Evolutionary conservation across 2,113 vertebrate genomes (phyloP), one percentile per base, ranked within the genome.

Genomic region (Falco punctatus): DNA sequence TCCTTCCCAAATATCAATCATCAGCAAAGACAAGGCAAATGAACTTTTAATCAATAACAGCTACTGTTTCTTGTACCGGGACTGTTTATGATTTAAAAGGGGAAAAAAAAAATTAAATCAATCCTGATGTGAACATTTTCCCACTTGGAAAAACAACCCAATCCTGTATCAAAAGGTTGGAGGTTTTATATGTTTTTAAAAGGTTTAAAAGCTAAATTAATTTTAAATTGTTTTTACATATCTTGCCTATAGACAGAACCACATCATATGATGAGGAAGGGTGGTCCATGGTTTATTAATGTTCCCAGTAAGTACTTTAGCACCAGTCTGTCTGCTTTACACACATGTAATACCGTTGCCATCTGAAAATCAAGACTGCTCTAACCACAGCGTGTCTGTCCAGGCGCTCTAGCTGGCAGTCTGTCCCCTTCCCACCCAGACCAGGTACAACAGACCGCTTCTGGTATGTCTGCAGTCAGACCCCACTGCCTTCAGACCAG

Each of bases 41-140:
- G 98, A 97, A 98, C 96, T 98, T 98, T 98, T 98, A 98, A 98
- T 98, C 98, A 98, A 97, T 97, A 98, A 98, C 98, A 98, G 98
- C 98, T 98, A 98, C 98, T 97, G 97, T 98, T 98, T 98, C 98
- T 98, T 98, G 98, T 98, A 98, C 97, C 2, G 24, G 94, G 95
- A 95, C 97, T 98, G 98, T 97, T 98, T 98, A 98, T 98, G 96
- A 98, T 98, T 98, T 98, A 97, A 97, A 97, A 97, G 42, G 57
- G 82, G 77, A 40, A 85, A 81, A 93, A 93, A 94, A 95, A 96
- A 96, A 79, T 95, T 98, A 98, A 98, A 97, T 97, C 97, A 95
- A 98, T 98, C 97, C 98, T 97, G 97, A 98, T 98, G 98, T 98
- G 98, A 97, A 97, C 96, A 67, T 96, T 98, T 98, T 98, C 86